Evolutionary conservation across 2,888 invertebrate genomes (phyloP), one percentile per base, ranked within the genome.

Genomic region (Craniophora ligustri): DNA sequence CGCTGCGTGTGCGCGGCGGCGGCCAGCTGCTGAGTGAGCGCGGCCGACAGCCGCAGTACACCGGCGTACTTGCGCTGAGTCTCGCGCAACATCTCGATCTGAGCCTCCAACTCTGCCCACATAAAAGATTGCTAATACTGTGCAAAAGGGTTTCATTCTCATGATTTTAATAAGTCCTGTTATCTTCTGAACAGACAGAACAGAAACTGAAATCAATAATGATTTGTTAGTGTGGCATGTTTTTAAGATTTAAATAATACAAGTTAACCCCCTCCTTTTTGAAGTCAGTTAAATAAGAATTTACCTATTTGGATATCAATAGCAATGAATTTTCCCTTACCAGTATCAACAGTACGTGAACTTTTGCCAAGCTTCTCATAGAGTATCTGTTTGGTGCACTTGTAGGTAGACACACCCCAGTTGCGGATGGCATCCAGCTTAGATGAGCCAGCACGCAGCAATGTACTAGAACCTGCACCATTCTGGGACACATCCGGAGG

Each of bases 381-480:
- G 90, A 99, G 96, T 57, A 99, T 95, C 87, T 99, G 99, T 79
- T 98, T 97, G 5, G 99, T 99, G 86, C 99, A 99, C 90, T 99
- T 99, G 88, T 98, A 99, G 0, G 99, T 99, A 58, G 98, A 98
- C 82, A 99, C 97, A 64, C 99, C 98, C 99, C 99, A 99, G 85
- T 97, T 98, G 85, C 97, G 98, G 62, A 99, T 94, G 53, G 97
- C 96, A 86, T 99, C 99, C 81, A 99, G 96, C 87, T 98, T 97
- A 36, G 97, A 97, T 15, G 96, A 95, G n/a, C 95, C 94, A 2
- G 95, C 94, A 48, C 96, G 95, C 48, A 96, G 87, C 53, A 96
- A 86, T 0, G 96, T 95, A 67, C 86, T 84, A 1, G 83, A 71
- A 2, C 87, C 87, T 1, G 95, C 94, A 10, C 95, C 95, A 81